Evolutionary conservation across 2,113 vertebrate genomes (phyloP).

Genomic region (Lophochroa leadbeateri): DNA sequence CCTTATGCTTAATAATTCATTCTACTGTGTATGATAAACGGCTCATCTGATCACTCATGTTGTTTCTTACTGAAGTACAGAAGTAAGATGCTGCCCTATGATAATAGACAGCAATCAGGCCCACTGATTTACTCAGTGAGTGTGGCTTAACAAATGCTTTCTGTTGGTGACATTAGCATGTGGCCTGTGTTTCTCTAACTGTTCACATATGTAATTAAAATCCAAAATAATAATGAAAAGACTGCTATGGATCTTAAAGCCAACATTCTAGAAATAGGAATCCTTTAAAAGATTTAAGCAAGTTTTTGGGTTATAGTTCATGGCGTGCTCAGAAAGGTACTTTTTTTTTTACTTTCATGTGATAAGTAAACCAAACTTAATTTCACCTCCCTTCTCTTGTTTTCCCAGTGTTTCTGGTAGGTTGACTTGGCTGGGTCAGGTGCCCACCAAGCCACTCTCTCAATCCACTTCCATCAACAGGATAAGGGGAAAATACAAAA

Average conservation of each 20-base stretch:
- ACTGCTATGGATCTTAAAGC: neutral
- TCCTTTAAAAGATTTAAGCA: neutral
- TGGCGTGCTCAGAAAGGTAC: neutral
- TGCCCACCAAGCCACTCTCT: neutral
- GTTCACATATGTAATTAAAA: neutral
- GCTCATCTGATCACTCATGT: constrained; percentile 30
- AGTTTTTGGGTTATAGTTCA: neutral
- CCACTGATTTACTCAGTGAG: constrained; percentile 28
- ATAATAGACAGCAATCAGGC: constrained; percentile 30
- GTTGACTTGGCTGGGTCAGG: neutral
- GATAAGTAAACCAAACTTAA: neutral
- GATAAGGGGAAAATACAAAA: neutral
- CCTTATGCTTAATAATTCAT: constrained; percentile 43
- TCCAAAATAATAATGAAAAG: neutral
- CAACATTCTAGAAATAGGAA: neutral
- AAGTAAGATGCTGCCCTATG: constrained; percentile 13
- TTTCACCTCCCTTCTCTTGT: neutral
- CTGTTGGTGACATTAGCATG: neutral
- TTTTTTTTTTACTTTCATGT: neutral
- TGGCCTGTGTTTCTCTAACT: neutral
- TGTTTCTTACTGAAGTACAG: constrained; percentile 48
- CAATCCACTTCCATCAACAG: neutral
- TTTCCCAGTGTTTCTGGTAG: neutral
- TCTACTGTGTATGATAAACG: constrained; percentile 39
- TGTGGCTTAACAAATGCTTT: constrained; percentile 21